Conservation (phyloP, 2,113 vertebrate genomes). For the Sinocyclocheilus maitianheensis region DNA sequence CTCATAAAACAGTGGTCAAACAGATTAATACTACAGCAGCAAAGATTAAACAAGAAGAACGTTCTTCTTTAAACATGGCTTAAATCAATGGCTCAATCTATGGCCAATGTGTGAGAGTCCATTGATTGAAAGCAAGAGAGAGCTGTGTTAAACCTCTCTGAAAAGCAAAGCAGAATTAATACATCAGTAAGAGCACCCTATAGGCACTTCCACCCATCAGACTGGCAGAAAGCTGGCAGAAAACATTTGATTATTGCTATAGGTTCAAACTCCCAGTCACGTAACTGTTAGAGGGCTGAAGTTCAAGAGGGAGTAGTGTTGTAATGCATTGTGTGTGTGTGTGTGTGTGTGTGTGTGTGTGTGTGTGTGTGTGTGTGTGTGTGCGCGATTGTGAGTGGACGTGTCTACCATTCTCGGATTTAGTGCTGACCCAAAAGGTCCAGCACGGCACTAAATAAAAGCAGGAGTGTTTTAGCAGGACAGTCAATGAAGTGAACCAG, state of each 20-base stretch:
- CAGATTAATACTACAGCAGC: not conserved
- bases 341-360: no score
- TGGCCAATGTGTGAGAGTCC: not conserved
- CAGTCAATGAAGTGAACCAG: not conserved
- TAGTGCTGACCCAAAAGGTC: conserved; percentile 1
- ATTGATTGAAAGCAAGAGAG: conserved; percentile 2
- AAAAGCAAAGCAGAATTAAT: not conserved
- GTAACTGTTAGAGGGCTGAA: not conserved
- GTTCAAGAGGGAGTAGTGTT: not conserved
- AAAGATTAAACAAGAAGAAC: conserved; percentile 11
- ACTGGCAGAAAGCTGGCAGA: not conserved
- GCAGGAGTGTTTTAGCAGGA: conserved; percentile 3
- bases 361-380: no score
- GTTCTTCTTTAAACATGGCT: conserved; percentile 12
- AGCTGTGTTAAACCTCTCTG: conserved; percentile 11
- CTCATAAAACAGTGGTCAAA: conserved; percentile 37
- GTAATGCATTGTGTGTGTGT: not conserved
- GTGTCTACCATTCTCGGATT: not conserved
- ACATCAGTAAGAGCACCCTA: not conserved
- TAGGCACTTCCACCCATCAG: not conserved
- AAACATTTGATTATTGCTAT: conserved; percentile 10
- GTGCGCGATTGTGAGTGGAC: not conserved
- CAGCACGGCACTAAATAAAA: not conserved
- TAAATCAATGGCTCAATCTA: conserved; percentile 40
- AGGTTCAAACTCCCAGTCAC: not conserved